Conservation (phyloP, 2,113 vertebrate genomes). For the Ptilorrhoa leucosticta region DNA sequence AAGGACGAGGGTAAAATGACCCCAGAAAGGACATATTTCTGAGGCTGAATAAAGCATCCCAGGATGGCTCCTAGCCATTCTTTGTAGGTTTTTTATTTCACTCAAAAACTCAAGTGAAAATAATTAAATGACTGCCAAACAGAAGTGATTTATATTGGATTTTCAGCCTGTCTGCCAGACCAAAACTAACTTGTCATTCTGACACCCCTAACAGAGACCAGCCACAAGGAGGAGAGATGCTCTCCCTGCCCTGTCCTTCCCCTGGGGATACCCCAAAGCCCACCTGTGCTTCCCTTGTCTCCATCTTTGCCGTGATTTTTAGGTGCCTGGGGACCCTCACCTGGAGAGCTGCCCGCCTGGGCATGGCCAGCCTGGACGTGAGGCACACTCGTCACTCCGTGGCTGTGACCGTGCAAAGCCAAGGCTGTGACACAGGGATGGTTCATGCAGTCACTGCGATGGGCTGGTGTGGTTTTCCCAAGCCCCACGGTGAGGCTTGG, state of each 20-base stretch:
- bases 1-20: background rate
- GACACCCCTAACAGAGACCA: accelerated
- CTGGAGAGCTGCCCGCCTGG: accelerated
- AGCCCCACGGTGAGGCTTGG: accelerated
- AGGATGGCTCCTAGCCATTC: background rate
- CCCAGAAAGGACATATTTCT: background rate
- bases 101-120: background rate
- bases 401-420: background rate
- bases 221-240: background rate
- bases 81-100: background rate
- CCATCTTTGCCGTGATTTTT: background rate
- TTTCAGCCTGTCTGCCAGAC: background rate
- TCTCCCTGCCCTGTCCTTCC: background rate
- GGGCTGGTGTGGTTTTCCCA: background rate
- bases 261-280: background rate
- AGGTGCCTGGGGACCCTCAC: background rate
- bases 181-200: background rate
- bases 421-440: background rate
- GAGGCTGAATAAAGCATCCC: background rate
- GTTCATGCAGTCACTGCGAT: accelerated
- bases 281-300: background rate
- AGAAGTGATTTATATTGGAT: background rate
- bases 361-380: background rate
- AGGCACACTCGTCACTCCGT: accelerated
- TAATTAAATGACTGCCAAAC: background rate